phyloP scores from a whole-genome alignment of 2,113 vertebrate genomes.

The Vombatus ursinus region DNA sequence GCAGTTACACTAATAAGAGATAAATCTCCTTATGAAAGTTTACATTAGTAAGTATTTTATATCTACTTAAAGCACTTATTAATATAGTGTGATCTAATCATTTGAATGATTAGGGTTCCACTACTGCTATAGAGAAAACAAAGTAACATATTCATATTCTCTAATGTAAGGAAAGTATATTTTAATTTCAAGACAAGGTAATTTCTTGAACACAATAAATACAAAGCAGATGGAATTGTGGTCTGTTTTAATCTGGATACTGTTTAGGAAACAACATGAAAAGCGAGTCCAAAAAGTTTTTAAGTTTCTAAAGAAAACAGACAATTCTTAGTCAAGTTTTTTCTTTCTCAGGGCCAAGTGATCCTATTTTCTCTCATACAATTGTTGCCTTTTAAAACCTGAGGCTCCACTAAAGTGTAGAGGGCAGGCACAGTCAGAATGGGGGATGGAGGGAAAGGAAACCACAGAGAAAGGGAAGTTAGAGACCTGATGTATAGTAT shows the following conservation, averaged over 20 bases:
- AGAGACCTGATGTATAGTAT: slow-evolving; percentile 62
- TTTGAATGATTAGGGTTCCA: not conserved
- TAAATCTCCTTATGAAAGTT: not conserved
- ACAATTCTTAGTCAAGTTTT: not conserved
- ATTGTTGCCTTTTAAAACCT: slow-evolving; percentile 48
- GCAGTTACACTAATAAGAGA: not conserved
- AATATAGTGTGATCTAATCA: not conserved
- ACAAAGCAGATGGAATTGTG: not conserved
- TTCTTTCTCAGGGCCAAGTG: slow-evolving; percentile 42
- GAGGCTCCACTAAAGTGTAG: slow-evolving; percentile 35
- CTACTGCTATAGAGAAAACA: not conserved
- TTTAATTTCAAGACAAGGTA: slow-evolving; percentile 39
- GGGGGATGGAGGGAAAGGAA: slow-evolving; percentile 62
- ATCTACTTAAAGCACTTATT: not conserved
- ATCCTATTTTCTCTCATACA: slow-evolving; percentile 43
- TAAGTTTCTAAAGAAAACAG: slow-evolving; percentile 58
- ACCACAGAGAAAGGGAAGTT: slow-evolving; percentile 74
- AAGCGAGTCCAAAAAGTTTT: slow-evolving; percentile 34
- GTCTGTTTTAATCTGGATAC: slow-evolving; percentile 22
- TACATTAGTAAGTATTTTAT: not conserved
- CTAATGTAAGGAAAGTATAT: not conserved
- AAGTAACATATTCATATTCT: slow-evolving; percentile 12
- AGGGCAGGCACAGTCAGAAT: slow-evolving; percentile 55
- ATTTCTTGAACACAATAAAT: slow-evolving; percentile 38
- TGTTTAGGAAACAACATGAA: slow-evolving; percentile 50